Conservation (phyloP, 2,888 invertebrate species). For the Craniophora ligustri region DNA sequence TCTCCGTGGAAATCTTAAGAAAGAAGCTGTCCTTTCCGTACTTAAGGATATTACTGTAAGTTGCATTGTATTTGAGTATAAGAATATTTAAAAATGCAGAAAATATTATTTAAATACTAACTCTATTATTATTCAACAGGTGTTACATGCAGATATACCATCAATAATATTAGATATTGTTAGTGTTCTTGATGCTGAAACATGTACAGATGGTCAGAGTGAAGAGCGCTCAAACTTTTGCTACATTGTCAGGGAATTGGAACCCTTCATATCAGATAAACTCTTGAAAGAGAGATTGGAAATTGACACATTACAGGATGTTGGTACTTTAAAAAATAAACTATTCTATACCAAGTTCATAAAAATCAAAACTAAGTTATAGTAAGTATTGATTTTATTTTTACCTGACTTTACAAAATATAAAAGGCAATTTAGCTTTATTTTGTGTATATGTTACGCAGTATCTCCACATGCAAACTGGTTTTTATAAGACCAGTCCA, state of each 20-base stretch:
- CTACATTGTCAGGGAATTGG: slow-evolving; percentile 93
- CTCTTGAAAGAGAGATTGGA: slow-evolving; percentile 97
- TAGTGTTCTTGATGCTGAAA: slow-evolving; percentile 95
- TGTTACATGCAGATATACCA: slow-evolving; percentile 93
- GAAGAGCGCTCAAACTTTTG: slow-evolving; percentile 93
- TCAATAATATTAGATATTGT: slow-evolving; percentile 95
- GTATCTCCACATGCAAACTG: too few species aligned
- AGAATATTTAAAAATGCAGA: background rate
- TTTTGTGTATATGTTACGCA: too few species aligned
- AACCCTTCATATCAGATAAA: slow-evolving; percentile 95
- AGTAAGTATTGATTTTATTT: slow-evolving; percentile 91
- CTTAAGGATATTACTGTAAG: slow-evolving; percentile 94
- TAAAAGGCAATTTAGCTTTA: too few species aligned
- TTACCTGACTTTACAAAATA: background rate
- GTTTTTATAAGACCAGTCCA: too few species aligned
- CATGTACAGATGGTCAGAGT: slow-evolving; percentile 90
- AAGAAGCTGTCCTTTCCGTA: slow-evolving; percentile 92
- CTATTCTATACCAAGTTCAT: slow-evolving; percentile 98
- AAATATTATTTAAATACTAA: background rate
- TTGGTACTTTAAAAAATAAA: slow-evolving; percentile 96
- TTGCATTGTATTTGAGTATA: slow-evolving; percentile 29
- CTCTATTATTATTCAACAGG: slow-evolving; percentile 84
- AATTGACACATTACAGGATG: slow-evolving; percentile 97
- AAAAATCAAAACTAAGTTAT: slow-evolving; percentile 98
- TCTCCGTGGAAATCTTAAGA: slow-evolving; percentile 92